Evolutionary conservation across 2,113 vertebrate species (phyloP).

Genomic region (Cichladusa arquata): DNA sequence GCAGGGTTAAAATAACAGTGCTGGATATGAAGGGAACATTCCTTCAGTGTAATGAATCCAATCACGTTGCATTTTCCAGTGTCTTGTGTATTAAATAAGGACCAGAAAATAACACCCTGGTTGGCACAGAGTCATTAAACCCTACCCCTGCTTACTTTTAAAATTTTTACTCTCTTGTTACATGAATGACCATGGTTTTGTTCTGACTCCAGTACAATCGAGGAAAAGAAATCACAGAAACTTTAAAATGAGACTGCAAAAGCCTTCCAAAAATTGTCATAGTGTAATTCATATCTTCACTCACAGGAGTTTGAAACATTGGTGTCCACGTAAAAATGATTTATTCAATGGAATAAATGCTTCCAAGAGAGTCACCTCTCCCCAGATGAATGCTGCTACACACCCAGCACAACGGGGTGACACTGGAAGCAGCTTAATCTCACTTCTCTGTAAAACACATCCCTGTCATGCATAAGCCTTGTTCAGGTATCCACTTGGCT

Average conservation of each 20-base stretch:
- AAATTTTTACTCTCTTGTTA: not conserved
- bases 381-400: not conserved
- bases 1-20: constrained; percentile 32
- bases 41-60: not conserved
- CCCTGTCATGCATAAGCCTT: not conserved
- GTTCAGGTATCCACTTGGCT: not conserved
- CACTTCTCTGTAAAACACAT: not conserved
- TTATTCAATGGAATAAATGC: not conserved
- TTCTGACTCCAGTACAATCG: not conserved
- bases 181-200: not conserved
- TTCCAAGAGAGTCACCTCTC: not conserved
- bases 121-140: not conserved
- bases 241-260: not conserved
- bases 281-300: not conserved
- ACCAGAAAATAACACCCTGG: not conserved
- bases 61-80: not conserved
- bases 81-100: not conserved
- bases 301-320: not conserved
- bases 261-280: not conserved
- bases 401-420: not conserved
- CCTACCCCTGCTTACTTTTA: not conserved
- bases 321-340: not conserved
- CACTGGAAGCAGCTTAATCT: not conserved
- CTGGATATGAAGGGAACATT: not conserved
- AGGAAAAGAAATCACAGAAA: not conserved